Percentiles rank a stretch among this genome's conserved stretches.
phyloP scores from a whole-genome alignment of 2,797 vertebrate genomes.

The Anguilla megastoma region DNA sequence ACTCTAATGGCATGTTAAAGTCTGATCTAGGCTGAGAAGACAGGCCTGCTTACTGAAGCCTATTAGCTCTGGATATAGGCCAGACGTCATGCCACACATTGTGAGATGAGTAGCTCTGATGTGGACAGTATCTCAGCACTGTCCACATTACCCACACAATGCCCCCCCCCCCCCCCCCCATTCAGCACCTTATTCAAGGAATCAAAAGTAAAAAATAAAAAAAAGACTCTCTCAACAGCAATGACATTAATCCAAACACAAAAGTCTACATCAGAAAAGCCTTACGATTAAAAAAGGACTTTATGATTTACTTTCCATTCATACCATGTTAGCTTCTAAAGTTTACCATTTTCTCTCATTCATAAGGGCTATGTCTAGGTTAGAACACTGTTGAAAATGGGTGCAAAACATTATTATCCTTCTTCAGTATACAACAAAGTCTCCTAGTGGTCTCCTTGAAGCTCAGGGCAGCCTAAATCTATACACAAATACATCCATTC shows the following conservation, averaged over 20 bases:
- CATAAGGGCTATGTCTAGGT: conserved; percentile 16
- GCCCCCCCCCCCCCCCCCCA: background rate
- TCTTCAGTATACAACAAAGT: background rate
- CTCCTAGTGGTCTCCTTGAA: background rate
- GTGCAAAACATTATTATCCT: conserved; percentile 7
- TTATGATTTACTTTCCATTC: background rate
- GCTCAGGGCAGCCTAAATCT: background rate
- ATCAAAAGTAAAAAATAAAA: background rate
- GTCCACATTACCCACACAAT: background rate
- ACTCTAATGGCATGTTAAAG: conserved; percentile 9
- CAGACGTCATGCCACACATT: background rate
- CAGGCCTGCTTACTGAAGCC: background rate
- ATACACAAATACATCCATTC: background rate
- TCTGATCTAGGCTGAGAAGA: background rate
- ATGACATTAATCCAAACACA: background rate
- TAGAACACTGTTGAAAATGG: conserved; percentile 9
- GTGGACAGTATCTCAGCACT: background rate
- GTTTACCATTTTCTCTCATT: conserved; percentile 4
- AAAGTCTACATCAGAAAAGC: background rate
- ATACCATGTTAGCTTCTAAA: background rate
- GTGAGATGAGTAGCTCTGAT: background rate
- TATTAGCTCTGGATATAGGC: background rate
- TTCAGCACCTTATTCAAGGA: background rate
- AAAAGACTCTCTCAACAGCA: background rate
- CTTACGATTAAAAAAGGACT: background rate